Base-by-base conservation (phyloP, 2,797 vertebrate genomes). In the Astyanax mexicanus region DNA sequence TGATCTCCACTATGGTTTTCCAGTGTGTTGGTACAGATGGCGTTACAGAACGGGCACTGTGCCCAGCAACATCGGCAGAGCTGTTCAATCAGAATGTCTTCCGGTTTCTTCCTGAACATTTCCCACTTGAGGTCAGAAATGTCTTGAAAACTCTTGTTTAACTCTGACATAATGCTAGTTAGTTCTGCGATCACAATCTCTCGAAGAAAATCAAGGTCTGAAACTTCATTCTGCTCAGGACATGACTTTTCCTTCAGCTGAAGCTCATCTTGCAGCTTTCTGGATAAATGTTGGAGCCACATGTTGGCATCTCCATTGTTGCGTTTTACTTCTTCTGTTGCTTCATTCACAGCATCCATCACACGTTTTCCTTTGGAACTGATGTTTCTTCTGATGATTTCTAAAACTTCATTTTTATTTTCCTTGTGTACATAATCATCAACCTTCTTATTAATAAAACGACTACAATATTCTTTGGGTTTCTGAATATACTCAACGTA, bases 231-330 rank as follows among this genome's bases (percentile, higher is more conserved):
- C 1, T 89, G 80, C 70, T 90, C 86, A 0, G 81, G 76, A 73
- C 89, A 15, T 0, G 77, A 1, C 1, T 62, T 88, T 65, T 86
- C 19, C 47, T 80, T 87, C 25, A 94, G 86, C 62, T 0, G 81
- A 1, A 94, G 49, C 0, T 81, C n/a, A 9, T 75, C 75, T 2
- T 19, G 29, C 0, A 94, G 61, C 0, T 40, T 0, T 0, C 37
- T 62, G n/a, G 87, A 91, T 69, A 95, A 90, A 2, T 58, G 17
- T 54, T 90, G 17, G 57, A 91, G 35, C 92, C 91, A 93, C 1
- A 80, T 80, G 7, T 81, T 44, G 3, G 29, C 19, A 15, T 83
- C 54, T 62, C 81, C 74, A 3, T 54, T 23, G 4, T n/a, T 42
- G 8, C 10, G 21, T 9, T 12, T 45, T 6, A 23, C 15, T 0